Evolutionary conservation across 2,888 invertebrate species (phyloP), one percentile per base, ranked within the genome.

Genomic region (Scaptomyza parva): DNA sequence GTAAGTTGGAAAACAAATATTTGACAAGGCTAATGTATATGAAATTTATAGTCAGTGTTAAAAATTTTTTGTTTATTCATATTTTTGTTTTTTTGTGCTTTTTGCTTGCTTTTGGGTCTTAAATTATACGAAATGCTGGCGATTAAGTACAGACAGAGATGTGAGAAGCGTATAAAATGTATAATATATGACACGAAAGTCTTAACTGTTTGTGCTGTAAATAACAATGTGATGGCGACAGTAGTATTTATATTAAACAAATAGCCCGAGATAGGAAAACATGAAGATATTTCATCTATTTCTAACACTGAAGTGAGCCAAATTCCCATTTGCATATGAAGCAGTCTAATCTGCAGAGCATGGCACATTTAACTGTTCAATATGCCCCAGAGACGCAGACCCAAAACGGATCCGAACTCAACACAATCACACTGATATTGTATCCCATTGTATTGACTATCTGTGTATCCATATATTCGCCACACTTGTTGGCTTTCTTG

Each of bases 181-280:
- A 60, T 79, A 79, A 85, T 68, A 79, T 85, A 82, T 69, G 80
- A 45, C 41, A 51, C 51, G 70, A 63, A 66, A 63, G 73, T 60
- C 64, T 72, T 82, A 82, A 82, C 82, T 82, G 82, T 82, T 85
- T 41, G 83, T 67, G 77, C 83, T 73, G 82, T 82, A 82, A 82
- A 82, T 82, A 82, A 82, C 82, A 35, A 44, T 37, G 66, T 74
- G 61, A 73, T 69, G 68, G 71, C 51, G 52, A 67, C 51, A 51
- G 55, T 54, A 52, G 51, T 28, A 8, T 14, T n/a, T 35, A 11
- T 62, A 62, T 71, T 66, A 64, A 71, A 85, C 66, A 80, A 75
- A 79, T 51, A 77, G 48, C 66, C 41, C 22, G 33, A 39, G 67
- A 33, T 52, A 50, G 28, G 47, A 52, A 41, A 51, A 58, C 60